Evolutionary conservation across 2,888 invertebrate genomes (phyloP).

Genomic region (Ophion ellenae): DNA sequence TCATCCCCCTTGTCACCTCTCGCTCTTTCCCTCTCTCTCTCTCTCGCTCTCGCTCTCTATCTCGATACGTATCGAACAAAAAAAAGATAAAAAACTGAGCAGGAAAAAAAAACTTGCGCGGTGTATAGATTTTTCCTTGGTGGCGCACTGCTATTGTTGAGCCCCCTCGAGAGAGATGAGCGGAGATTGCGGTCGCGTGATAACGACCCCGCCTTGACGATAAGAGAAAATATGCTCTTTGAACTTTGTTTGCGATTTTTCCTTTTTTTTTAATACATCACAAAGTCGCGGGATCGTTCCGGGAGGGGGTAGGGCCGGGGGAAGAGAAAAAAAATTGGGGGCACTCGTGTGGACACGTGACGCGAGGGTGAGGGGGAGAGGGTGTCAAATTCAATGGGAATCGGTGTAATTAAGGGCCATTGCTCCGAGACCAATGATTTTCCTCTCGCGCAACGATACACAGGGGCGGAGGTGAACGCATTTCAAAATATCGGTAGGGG

Average conservation of each 20-base stretch:
- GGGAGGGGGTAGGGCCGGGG: background rate
- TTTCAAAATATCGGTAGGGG: conserved; percentile 43
- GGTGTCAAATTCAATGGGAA: conserved; percentile 80
- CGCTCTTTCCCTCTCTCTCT: conserved; percentile 1
- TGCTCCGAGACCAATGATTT: conserved; percentile 75
- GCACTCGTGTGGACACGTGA: conserved; percentile 78
- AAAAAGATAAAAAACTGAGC: background rate
- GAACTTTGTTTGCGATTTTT: conserved; percentile 2
- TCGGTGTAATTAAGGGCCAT: conserved; percentile 84
- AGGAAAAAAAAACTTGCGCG: conserved; percentile 23
- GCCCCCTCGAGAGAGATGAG: conserved; percentile 53
- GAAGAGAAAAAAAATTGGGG: conserved; percentile 73
- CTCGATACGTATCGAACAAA: conserved; percentile 22
- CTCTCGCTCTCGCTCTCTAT: too few relatives aligned
- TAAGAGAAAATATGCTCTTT: conserved; percentile 28
- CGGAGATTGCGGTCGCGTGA: conserved; percentile 61
- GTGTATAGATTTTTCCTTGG: conserved; percentile 50
- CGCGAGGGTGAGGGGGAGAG: conserved; percentile 64
- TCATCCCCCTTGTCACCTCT: background rate
- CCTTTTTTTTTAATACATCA: conserved; percentile 1
- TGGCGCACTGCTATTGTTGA: background rate
- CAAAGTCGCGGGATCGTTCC: conserved; percentile 6
- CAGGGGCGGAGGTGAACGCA: conserved; percentile 35
- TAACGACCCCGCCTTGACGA: conserved; percentile 31
- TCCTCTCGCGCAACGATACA: conserved; percentile 48